These are phyloP conservation scores for Ginglymostoma cirratum DNA, from an alignment of 2,113 vertebrate species.

Conservation along the genomic window DNA sequence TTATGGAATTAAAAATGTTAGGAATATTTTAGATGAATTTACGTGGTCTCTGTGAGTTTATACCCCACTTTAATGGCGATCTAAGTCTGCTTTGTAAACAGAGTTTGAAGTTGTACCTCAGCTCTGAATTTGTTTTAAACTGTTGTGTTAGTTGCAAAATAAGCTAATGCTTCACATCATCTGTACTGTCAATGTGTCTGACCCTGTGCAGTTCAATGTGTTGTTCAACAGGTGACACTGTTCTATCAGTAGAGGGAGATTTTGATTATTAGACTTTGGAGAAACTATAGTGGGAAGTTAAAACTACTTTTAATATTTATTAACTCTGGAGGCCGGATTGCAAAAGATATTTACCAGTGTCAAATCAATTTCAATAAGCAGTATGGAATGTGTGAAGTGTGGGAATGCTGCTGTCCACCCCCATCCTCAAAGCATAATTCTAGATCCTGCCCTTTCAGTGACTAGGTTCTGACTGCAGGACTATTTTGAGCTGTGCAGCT, in stretches of 20 bases:
- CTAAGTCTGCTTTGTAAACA: not conserved
- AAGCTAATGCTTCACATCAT: not conserved
- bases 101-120: not conserved
- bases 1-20: not conserved
- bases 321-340: not conserved
- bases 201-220: not conserved
- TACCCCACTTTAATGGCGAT: not conserved
- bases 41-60: not conserved
- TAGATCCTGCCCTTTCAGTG: not conserved
- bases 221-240: not conserved
- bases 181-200: not conserved
- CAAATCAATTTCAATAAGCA: not conserved
- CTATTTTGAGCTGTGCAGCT: not conserved
- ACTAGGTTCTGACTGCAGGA: not conserved
- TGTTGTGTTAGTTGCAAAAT: not conserved
- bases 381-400: not conserved
- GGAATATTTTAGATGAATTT: not conserved
- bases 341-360: not conserved
- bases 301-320: not conserved
- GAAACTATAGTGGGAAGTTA: not conserved
- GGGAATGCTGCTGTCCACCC: not conserved
- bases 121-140: not conserved
- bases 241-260: not conserved
- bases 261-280: not conserved
- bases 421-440: not conserved